Conservation (phyloP, 2,797 vertebrate species). For the Decapterus maruadsi region DNA sequence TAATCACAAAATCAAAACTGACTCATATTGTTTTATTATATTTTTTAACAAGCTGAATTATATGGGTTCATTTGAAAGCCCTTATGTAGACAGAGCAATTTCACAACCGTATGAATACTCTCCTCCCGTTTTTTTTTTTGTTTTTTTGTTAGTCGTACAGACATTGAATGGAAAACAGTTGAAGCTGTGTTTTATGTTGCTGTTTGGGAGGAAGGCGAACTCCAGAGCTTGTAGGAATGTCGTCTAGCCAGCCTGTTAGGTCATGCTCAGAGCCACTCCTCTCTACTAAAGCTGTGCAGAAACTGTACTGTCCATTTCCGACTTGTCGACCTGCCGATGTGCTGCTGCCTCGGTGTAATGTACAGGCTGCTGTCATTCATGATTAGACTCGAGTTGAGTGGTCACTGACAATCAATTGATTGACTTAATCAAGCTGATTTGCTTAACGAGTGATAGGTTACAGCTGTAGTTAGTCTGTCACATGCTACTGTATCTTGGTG, state of each 20-base stretch:
- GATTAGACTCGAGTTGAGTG: constrained; percentile 24
- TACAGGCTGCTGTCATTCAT: constrained; percentile 38
- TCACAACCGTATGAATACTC: constrained; percentile 18
- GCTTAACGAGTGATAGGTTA: constrained; percentile 14
- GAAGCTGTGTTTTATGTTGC: constrained; percentile 42
- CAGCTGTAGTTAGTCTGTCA: background rate
- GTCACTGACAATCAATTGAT: constrained; percentile 50
- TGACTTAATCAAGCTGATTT: constrained; percentile 31
- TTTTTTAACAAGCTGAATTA: background rate
- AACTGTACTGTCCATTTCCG: constrained; percentile 42
- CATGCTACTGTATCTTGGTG: constrained; percentile 9
- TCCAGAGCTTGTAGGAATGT: constrained; percentile 78
- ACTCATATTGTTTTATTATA: background rate
- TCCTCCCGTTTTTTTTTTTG: constrained; percentile 3
- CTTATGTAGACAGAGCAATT: constrained; percentile 10
- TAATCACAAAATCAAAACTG: constrained; percentile 7
- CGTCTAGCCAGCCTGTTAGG: constrained; percentile 69
- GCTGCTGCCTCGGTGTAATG: constrained; percentile 1
- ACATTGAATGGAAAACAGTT: constrained; percentile 32
- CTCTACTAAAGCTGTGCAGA: constrained; percentile 43
- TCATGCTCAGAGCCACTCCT: constrained; percentile 72
- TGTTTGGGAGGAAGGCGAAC: constrained; percentile 58
- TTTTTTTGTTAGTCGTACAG: constrained; percentile 21
- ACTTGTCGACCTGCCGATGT: constrained; percentile 14
- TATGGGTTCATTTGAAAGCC: background rate